phyloP scores from a whole-genome alignment of 2,113 vertebrate genomes.

The Nycticryphes semicollaris region DNA sequence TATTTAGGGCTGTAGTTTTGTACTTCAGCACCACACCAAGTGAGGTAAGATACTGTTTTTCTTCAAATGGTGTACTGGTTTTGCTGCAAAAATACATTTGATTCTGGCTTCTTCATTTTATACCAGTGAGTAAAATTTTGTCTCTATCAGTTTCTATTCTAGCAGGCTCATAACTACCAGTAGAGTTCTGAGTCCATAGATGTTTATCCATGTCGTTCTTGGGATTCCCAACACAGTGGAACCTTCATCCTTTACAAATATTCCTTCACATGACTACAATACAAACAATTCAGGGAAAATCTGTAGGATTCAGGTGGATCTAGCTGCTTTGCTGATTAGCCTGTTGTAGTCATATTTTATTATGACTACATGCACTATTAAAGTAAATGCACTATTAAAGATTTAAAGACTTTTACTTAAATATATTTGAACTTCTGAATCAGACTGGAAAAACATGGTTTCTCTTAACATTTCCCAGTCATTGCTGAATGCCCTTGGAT shows the following conservation, averaged over 20 bases:
- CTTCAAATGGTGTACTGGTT: background rate
- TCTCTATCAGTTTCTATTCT: background rate
- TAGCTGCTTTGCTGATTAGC: background rate
- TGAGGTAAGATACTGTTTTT: background rate
- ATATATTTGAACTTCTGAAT: background rate
- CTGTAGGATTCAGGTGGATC: background rate
- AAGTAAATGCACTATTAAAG: background rate
- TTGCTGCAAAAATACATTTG: background rate
- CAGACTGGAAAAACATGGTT: background rate
- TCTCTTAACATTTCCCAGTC: background rate
- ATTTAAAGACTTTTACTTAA: background rate
- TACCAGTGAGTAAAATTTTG: background rate
- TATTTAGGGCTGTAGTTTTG: background rate
- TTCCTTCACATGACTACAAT: background rate
- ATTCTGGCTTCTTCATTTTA: background rate
- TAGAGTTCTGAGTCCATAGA: background rate
- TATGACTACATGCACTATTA: background rate
- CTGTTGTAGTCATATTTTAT: background rate
- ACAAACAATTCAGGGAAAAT: background rate
- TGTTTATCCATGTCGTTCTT: background rate
- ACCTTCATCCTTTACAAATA: background rate
- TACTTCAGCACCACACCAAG: background rate
- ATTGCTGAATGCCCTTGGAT: background rate
- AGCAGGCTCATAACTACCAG: background rate
- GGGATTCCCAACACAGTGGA: background rate